Percentiles rank a stretch among this genome's conserved stretches.
Conservation (phyloP, 1,140 invertebrate species). For the Drosophila navojoa region DNA sequence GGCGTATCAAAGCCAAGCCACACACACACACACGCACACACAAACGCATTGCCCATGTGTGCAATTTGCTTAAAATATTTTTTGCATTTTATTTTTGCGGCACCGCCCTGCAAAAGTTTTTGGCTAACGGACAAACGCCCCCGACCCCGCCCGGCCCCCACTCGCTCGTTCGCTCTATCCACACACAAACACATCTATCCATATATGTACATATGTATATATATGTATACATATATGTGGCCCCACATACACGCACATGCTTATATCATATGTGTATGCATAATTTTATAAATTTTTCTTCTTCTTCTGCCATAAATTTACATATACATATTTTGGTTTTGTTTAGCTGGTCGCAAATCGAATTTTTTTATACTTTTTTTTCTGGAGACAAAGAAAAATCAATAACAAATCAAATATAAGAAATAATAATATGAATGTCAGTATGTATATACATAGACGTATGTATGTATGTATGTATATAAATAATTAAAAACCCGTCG, state of each 20-base stretch:
- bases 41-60: constrained; percentile 8
- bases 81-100: constrained; percentile 13
- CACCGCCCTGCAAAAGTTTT: constrained; percentile 34
- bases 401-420: constrained; percentile 1
- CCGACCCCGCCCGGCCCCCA: neutral
- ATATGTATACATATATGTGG: neutral
- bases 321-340: constrained; percentile 12
- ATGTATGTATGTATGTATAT: neutral
- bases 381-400: constrained; percentile 6
- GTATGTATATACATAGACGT: neutral
- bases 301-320: neutral
- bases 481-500: constrained; percentile 1
- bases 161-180: neutral
- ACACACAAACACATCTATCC: neutral
- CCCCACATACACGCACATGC: neutral
- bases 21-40: constrained; percentile 16
- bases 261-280: constrained; percentile 13
- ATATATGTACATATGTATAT: constrained; percentile 4
- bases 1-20: constrained; percentile 28
- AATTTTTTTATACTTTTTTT: constrained; percentile 1
- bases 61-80: constrained; percentile 33
- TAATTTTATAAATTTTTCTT: constrained; percentile 13
- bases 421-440: neutral
- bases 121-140: neutral
- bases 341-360: constrained; percentile 2